Evolutionary conservation across 2,888 invertebrate species (phyloP).

Genomic region (Scaptomyza caliginosa): DNA sequence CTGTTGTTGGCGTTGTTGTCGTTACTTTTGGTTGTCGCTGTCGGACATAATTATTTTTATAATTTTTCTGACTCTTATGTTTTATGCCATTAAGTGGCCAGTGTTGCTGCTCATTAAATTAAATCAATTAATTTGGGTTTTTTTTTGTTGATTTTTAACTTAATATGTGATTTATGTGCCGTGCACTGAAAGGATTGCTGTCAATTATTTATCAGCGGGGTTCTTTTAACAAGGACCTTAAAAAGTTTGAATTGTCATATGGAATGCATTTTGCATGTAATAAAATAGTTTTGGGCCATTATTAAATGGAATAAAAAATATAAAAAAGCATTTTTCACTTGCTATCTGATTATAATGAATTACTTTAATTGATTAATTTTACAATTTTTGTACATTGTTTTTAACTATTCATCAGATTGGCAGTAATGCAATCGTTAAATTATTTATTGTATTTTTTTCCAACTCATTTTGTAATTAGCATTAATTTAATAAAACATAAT

Average conservation of each 20-base stretch:
- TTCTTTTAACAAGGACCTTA: not conserved
- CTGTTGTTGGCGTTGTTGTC: not conserved
- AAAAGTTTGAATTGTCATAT: not conserved
- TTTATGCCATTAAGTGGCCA: constrained; percentile 40
- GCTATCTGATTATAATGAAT: too few relatives aligned
- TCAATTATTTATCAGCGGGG: constrained; percentile 30
- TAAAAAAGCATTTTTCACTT: not conserved
- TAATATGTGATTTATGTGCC: constrained; percentile 23
- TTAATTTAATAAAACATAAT: constrained; percentile 12
- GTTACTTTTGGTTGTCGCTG: constrained; percentile 24
- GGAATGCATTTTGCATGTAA: not conserved
- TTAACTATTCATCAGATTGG: not conserved
- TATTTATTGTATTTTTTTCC: not conserved
- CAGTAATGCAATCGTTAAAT: not conserved
- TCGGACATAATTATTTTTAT: constrained; percentile 67
- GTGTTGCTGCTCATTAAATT: constrained; percentile 52
- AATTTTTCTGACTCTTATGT: constrained; percentile 44
- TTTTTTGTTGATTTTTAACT: constrained; percentile 17
- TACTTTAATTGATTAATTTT: not conserved
- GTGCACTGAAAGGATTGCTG: constrained; percentile 4
- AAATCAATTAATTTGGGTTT: constrained; percentile 59
- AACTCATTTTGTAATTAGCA: not conserved
- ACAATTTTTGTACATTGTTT: not conserved
- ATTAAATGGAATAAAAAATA: not conserved
- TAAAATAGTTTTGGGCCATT: not conserved